Conservation (phyloP, 2,113 vertebrate species). For the Glareola pratincola region DNA sequence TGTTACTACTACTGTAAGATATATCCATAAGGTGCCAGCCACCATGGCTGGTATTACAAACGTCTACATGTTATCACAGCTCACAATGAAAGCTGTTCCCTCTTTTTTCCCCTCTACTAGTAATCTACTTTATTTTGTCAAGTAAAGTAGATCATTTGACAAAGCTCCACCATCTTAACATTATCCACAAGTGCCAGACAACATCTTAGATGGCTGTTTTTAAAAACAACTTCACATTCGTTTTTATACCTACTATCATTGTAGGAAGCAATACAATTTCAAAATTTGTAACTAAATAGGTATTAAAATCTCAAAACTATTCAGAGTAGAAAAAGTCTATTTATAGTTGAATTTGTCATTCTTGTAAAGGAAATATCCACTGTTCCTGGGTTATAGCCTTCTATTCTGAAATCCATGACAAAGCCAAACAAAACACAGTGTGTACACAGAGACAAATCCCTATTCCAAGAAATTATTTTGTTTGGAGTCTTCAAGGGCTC, state of each 20-base stretch:
- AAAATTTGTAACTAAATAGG: neutral
- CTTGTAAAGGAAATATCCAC: conserved; percentile 52
- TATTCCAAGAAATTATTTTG: conserved; percentile 64
- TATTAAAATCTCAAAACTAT: conserved; percentile 23
- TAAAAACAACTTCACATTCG: neutral
- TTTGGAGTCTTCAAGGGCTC: conserved; percentile 52
- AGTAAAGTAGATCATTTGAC: neutral
- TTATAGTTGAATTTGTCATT: conserved; percentile 58
- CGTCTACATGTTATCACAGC: neutral
- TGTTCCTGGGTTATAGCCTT: conserved; percentile 19
- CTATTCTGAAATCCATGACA: conserved; percentile 39
- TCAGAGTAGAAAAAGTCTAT: conserved; percentile 52
- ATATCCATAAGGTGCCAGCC: neutral
- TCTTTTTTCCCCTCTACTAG: neutral
- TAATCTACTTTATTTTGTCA: neutral
- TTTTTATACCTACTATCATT: neutral
- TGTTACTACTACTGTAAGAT: neutral
- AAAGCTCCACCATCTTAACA: neutral
- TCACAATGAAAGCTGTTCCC: neutral
- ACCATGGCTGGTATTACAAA: neutral
- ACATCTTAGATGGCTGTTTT: neutral
- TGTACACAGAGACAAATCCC: conserved; percentile 11
- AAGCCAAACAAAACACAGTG: conserved; percentile 64
- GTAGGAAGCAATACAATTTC: neutral
- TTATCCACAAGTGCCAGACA: neutral